A percentile compares a stretch with the other conserved stretches of the same genome.
Evolutionary conservation across 2,888 invertebrate species (phyloP).

Genomic region (Aleiodes testaceus): DNA sequence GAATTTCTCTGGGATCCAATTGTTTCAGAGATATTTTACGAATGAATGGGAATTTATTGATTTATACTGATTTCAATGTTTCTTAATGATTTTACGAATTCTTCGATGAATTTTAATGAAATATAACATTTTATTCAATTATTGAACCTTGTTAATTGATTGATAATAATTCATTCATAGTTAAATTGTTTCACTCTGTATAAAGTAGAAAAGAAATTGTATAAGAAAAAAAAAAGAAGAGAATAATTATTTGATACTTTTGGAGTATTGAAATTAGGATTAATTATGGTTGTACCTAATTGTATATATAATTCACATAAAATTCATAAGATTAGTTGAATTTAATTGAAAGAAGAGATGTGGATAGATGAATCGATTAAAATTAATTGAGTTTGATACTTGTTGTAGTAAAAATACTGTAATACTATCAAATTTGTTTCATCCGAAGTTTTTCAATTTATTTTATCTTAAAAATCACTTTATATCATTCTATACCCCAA

Average conservation of each 20-base stretch:
- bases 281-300: not conserved
- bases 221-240: constrained; percentile 21
- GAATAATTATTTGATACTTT: constrained; percentile 56
- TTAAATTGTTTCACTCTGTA: constrained; percentile 4
- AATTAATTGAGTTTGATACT: not conserved
- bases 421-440: no score
- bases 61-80: not conserved
- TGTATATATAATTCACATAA: constrained; percentile 28
- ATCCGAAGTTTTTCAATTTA: no score
- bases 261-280: constrained; percentile 11
- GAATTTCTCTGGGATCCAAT: no score
- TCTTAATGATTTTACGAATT: not conserved
- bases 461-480: no score
- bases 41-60: no score
- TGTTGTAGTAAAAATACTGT: not conserved
- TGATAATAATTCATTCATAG: constrained; percentile 8
- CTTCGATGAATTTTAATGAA: no score
- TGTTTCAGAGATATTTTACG: no score
- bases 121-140: not conserved
- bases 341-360: constrained; percentile 24
- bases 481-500: no score
- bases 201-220: constrained; percentile 41
- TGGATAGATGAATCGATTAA: constrained; percentile 7
- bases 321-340: constrained; percentile 7
- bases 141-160: not conserved